Percentiles rank a stretch among this genome's conserved stretches.
These are phyloP conservation scores for Buphagus erythrorhynchus DNA, from an alignment of 2,797 vertebrate species.

Conservation along the genomic window DNA sequence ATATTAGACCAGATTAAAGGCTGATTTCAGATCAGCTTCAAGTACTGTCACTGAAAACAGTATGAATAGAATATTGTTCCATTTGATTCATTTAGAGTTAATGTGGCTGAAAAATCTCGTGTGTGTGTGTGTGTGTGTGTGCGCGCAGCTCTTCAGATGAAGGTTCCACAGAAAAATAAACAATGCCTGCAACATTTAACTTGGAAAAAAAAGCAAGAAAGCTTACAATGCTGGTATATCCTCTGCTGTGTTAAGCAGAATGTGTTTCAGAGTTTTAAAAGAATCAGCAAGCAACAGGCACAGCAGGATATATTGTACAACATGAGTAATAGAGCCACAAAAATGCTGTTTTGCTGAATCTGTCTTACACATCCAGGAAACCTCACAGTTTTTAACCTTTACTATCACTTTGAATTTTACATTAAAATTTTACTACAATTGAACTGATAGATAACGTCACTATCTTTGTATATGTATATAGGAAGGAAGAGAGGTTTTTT, in stretches of 20 bases:
- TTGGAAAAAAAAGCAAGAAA: not conserved
- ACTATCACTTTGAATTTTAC: slow-evolving; percentile 18
- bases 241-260: slow-evolving; percentile 26
- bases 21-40: slow-evolving; percentile 1
- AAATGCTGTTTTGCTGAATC: slow-evolving; percentile 58
- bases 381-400: slow-evolving; percentile 22
- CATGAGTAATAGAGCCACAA: slow-evolving; percentile 62
- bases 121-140: fast-evolving
- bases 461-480: not conserved
- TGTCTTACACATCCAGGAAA: slow-evolving; percentile 57
- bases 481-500: not conserved
- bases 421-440: not conserved
- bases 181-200: not conserved
- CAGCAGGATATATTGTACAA: slow-evolving; percentile 59
- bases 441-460: not conserved
- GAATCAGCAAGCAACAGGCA: slow-evolving; percentile 43
- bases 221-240: not conserved
- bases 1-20: slow-evolving; percentile 13
- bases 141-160: not conserved
- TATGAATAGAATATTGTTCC: not conserved
- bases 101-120: not conserved
- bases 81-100: not conserved
- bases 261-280: slow-evolving; percentile 55
- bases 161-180: slow-evolving; percentile 40
- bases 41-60: not conserved